Evolutionary conservation across 1,140 invertebrate species (phyloP).

Genomic region (Drosophila biarmipes): DNA sequence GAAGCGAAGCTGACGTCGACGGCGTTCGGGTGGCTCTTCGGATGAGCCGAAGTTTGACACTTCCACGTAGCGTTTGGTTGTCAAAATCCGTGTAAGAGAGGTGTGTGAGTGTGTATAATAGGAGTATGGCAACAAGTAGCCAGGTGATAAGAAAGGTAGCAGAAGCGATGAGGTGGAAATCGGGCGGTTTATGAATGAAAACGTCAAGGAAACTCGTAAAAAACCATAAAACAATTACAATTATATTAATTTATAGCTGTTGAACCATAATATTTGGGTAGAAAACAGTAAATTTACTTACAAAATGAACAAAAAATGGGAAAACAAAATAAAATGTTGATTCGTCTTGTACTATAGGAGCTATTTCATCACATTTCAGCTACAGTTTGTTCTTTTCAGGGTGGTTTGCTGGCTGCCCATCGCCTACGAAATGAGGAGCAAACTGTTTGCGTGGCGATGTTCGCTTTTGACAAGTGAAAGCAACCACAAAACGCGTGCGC

Average conservation of each 20-base stretch:
- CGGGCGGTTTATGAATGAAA: conserved; percentile 58
- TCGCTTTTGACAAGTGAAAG: conserved; percentile 62
- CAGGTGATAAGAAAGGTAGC: conserved; percentile 66
- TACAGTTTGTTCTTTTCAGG: background rate
- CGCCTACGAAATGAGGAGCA: conserved; percentile 26
- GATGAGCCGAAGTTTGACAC: conserved; percentile 70
- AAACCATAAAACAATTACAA: background rate
- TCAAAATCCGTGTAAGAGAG: conserved; percentile 11
- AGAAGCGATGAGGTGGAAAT: conserved; percentile 13
- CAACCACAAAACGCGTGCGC: conserved; percentile 36
- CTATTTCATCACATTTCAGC: background rate
- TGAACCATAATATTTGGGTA: background rate
- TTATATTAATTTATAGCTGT: background rate
- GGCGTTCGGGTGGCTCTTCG: conserved; percentile 35
- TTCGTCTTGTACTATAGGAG: too few relatives aligned
- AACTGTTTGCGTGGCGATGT: conserved; percentile 75
- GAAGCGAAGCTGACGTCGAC: conserved; percentile 67
- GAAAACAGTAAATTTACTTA: too few relatives aligned
- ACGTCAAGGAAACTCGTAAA: background rate
- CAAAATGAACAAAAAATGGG: background rate
- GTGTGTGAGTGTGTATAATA: conserved; percentile 11
- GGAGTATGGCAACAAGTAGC: conserved; percentile 74
- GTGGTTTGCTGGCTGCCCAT: conserved; percentile 3
- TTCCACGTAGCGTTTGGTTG: conserved; percentile 70
- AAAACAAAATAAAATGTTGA: background rate